phyloP scores from a whole-genome alignment of 2,797 vertebrate species.

The Notolabrus celidotus region DNA sequence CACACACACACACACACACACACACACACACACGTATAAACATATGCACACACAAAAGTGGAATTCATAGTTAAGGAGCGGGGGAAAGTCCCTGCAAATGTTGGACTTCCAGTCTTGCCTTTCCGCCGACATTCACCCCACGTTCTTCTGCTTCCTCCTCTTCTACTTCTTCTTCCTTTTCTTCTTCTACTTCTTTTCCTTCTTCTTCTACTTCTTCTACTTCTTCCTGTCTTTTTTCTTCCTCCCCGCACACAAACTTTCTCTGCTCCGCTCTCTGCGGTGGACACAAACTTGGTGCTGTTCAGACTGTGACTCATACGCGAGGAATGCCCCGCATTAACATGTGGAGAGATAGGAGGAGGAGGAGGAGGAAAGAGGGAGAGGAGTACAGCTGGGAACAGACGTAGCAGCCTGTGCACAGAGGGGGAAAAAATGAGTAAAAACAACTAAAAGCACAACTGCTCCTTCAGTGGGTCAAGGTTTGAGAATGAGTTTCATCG shows the following conservation, averaged over 20 bases:
- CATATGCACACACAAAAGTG: slow-evolving; percentile 33
- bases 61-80: slow-evolving; percentile 53
- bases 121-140: slow-evolving; percentile 65
- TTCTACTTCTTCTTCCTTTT: slow-evolving; percentile 22
- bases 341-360: slow-evolving; percentile 72
- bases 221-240: slow-evolving; percentile 13
- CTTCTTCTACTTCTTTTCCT: slow-evolving; percentile 20
- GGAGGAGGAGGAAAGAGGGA: slow-evolving; percentile 28
- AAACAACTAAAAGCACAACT: slow-evolving; percentile 23
- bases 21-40: slow-evolving; percentile 4
- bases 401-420: slow-evolving; percentile 26
- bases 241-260: slow-evolving; percentile 39
- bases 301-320: slow-evolving; percentile 79
- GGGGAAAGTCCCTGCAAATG: slow-evolving; percentile 79
- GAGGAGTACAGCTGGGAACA: slow-evolving; percentile 43
- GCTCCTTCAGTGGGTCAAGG: slow-evolving; percentile 45
- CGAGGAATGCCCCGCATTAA: slow-evolving; percentile 80
- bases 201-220: slow-evolving; percentile 23
- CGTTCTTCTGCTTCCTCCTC: slow-evolving; percentile 8
- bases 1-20: slow-evolving; percentile 22
- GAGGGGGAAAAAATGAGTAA: slow-evolving; percentile 20
- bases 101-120: slow-evolving; percentile 66
- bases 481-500: slow-evolving; percentile 46
- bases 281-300: slow-evolving; percentile 73
- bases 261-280: slow-evolving; percentile 49